Percentiles rank a stretch among this genome's conserved stretches.
Evolutionary conservation across 2,888 invertebrate genomes (phyloP).

Genomic region (Agrotis ipsilon): DNA sequence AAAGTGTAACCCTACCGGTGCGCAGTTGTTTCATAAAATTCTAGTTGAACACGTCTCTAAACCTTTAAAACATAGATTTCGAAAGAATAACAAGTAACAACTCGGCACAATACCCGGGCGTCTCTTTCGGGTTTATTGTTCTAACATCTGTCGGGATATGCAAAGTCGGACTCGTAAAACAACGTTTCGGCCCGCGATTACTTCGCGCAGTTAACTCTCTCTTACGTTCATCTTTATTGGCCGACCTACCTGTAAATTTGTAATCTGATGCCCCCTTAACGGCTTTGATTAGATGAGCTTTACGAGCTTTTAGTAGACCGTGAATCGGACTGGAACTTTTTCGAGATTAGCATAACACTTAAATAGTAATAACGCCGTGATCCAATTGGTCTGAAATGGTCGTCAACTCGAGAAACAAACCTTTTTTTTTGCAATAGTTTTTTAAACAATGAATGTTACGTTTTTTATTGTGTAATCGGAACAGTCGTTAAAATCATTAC

Average conservation of each 20-base stretch:
- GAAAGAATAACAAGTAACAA: constrained; percentile 79
- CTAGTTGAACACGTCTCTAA: constrained; percentile 76
- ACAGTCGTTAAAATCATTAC: constrained; percentile 64
- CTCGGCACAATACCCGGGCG: constrained; percentile 75
- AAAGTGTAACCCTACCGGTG: constrained; percentile 64
- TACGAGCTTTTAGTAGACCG: constrained; percentile 74
- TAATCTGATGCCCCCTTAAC: constrained; percentile 82
- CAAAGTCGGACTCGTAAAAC: constrained; percentile 87
- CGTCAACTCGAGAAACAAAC: constrained; percentile 15
- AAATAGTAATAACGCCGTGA: constrained; percentile 57
- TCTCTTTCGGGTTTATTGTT: constrained; percentile 84
- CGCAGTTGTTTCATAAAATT: constrained; percentile 75
- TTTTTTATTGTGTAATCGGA: constrained; percentile 59
- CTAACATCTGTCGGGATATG: constrained; percentile 88
- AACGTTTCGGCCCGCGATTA: constrained; percentile 81
- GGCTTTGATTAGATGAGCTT: constrained; percentile 80
- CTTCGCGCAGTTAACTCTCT: constrained; percentile 86
- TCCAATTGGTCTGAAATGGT: constrained; percentile 40
- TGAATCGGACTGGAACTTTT: constrained; percentile 67
- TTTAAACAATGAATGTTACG: constrained; percentile 39
- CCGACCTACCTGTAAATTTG: constrained; percentile 86
- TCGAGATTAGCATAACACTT: constrained; percentile 57
- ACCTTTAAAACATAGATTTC: constrained; percentile 79
- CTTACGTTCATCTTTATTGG: constrained; percentile 87
- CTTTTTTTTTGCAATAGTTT: constrained; percentile 38